These are phyloP conservation scores for Mola mola DNA, from an alignment of 2,113 vertebrate species.

Conservation along the genomic window DNA sequence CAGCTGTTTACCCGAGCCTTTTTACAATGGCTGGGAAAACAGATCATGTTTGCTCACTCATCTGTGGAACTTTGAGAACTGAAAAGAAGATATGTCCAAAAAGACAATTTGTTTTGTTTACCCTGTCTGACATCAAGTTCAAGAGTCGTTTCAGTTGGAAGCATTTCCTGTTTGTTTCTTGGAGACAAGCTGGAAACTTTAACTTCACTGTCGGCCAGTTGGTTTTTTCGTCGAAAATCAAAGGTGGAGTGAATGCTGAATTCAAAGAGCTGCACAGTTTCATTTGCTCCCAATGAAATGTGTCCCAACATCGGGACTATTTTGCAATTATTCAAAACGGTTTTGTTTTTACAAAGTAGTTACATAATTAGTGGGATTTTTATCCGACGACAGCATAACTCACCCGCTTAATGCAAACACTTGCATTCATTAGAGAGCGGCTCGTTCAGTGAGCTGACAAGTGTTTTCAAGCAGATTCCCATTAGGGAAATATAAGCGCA, in stretches of 20 bases:
- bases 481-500: conserved; percentile 1
- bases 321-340: not conserved
- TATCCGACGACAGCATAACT: not conserved
- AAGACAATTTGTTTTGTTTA: conserved; percentile 28
- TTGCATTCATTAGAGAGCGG: conserved; percentile 15
- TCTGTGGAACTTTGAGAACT: conserved; percentile 16
- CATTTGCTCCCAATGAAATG: not conserved
- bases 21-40: conserved; percentile 26
- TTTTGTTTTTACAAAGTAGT: conserved; percentile 20
- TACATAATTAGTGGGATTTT: conserved; percentile 13
- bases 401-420: not conserved
- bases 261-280: not conserved
- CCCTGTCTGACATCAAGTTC: conserved; percentile 33
- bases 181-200: not conserved
- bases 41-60: conserved; percentile 40
- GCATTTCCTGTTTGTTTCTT: conserved; percentile 60
- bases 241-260: not conserved
- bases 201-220: conserved; percentile 1
- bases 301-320: not conserved
- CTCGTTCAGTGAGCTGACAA: conserved; percentile 8
- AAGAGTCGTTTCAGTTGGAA: conserved; percentile 37
- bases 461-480: conserved; percentile 12
- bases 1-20: conserved; percentile 60
- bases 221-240: not conserved
- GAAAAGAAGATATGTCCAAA: conserved; percentile 23